Percentiles rank a stretch among this genome's conserved stretches.
phyloP scores from a whole-genome alignment of 2,797 vertebrate species.

The Anas bahamensis region DNA sequence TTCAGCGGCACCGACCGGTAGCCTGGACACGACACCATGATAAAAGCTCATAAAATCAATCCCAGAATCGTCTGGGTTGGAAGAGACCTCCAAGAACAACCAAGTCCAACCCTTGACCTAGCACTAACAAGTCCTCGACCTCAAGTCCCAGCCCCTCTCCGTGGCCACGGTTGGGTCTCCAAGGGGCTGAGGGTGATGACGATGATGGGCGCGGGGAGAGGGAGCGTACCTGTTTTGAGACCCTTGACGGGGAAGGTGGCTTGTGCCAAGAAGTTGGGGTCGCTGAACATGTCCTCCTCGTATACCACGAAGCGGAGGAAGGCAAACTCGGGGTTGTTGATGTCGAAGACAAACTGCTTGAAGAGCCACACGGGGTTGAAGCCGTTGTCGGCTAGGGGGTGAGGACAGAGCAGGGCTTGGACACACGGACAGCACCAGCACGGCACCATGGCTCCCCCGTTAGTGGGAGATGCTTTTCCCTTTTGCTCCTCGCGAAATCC shows the following conservation, averaged over 20 bases:
- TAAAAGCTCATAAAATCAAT: neutral
- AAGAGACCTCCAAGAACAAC: no score
- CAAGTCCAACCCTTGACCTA: no score
- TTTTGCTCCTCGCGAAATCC: neutral
- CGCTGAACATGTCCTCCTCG: constrained; percentile 83
- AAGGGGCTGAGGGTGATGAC: neutral
- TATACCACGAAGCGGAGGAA: constrained; percentile 81
- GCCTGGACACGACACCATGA: constrained; percentile 39
- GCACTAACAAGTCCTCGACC: neutral
- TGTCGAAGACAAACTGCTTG: constrained; percentile 79
- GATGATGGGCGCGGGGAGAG: neutral
- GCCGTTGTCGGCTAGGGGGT: constrained; percentile 72
- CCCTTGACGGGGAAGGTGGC: constrained; percentile 77
- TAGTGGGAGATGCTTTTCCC: neutral
- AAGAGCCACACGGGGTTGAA: constrained; percentile 78
- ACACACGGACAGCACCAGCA: fast-evolving
- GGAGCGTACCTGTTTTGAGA: constrained; percentile 76
- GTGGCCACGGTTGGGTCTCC: neutral
- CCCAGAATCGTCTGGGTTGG: no score
- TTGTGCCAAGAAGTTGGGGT: constrained; percentile 82
- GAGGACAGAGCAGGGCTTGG: neutral
- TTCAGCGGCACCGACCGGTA: constrained; percentile 78
- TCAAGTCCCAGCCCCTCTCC: fast-evolving
- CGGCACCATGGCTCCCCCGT: neutral
- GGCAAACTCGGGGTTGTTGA: constrained; percentile 79